Conservation (phyloP, 2,113 vertebrate genomes). For the Dicrurus megarhynchus region DNA sequence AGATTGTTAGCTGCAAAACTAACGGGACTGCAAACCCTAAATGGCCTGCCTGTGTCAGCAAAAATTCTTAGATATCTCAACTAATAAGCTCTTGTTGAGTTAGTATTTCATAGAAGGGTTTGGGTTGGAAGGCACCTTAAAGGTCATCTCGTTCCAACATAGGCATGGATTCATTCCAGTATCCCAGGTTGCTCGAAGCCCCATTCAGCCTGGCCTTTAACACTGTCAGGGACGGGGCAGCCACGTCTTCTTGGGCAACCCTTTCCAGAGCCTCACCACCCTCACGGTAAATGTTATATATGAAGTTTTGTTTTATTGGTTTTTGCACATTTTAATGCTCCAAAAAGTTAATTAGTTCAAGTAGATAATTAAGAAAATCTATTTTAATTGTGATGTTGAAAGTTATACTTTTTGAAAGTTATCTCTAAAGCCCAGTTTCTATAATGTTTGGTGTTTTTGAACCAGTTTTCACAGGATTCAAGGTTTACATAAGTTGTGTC, state of each 20-base stretch:
- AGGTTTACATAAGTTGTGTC: too few relatives aligned
- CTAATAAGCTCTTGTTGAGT: neutral
- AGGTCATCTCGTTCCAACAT: neutral
- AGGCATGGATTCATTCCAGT: neutral
- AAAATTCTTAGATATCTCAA: neutral
- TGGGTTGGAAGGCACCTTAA: neutral
- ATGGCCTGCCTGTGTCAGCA: neutral
- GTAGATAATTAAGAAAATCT: too few relatives aligned
- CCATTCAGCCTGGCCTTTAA: neutral
- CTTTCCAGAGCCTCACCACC: neutral
- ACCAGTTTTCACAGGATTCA: too few relatives aligned
- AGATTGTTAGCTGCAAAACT: neutral
- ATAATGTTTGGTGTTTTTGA: too few relatives aligned
- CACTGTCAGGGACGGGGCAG: neutral
- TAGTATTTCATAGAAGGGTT: neutral
- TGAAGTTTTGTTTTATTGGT: too few relatives aligned
- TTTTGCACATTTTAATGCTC: too few relatives aligned
- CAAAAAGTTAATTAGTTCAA: too few relatives aligned
- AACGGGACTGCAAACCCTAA: neutral
- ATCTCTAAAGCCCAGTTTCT: too few relatives aligned
- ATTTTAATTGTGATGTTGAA: too few relatives aligned
- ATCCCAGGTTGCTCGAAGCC: accelerated
- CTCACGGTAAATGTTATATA: too few relatives aligned
- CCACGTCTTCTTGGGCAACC: neutral
- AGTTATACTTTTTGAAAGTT: too few relatives aligned